Percentiles rank a stretch among this genome's conserved stretches.
Conservation (phyloP, 2,113 vertebrate species). For the Amphiprion percula region DNA sequence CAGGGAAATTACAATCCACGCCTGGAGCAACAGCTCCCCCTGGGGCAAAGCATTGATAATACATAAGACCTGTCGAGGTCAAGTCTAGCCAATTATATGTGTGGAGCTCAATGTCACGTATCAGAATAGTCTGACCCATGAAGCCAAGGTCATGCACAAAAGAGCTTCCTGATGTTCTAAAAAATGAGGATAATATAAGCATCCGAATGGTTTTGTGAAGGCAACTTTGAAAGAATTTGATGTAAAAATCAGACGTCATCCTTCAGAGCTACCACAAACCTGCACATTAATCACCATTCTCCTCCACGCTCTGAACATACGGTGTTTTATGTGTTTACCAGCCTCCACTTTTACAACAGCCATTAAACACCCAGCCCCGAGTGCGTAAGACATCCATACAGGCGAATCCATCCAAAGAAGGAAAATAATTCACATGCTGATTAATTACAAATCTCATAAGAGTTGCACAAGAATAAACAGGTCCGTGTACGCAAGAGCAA, state of each 20-base stretch:
- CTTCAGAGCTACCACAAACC: background rate
- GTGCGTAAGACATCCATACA: constrained; percentile 34
- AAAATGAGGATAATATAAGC: background rate
- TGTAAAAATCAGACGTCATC: background rate
- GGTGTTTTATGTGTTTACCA: constrained; percentile 52
- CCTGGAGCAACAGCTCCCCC: constrained; percentile 80
- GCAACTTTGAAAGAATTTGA: background rate
- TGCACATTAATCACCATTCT: background rate
- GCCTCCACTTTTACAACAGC: constrained; percentile 52
- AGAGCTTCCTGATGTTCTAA: background rate
- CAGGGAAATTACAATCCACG: constrained; percentile 28
- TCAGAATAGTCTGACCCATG: background rate
- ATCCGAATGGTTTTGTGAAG: background rate
- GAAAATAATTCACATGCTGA: constrained; percentile 40
- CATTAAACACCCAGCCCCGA: constrained; percentile 53
- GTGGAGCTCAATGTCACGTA: background rate
- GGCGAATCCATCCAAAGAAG: constrained; percentile 4
- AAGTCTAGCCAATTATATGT: background rate
- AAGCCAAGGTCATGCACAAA: background rate
- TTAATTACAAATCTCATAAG: constrained; percentile 41
- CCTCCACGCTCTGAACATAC: constrained; percentile 18
- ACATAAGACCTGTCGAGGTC: constrained; percentile 6
- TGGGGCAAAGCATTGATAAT: constrained; percentile 67
- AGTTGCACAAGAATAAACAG: constrained; percentile 18
- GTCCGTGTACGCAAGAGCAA: background rate